These are phyloP conservation scores for Lycorma delicatula DNA, from an alignment of 1,140 invertebrate genomes.

Conservation along the genomic window DNA sequence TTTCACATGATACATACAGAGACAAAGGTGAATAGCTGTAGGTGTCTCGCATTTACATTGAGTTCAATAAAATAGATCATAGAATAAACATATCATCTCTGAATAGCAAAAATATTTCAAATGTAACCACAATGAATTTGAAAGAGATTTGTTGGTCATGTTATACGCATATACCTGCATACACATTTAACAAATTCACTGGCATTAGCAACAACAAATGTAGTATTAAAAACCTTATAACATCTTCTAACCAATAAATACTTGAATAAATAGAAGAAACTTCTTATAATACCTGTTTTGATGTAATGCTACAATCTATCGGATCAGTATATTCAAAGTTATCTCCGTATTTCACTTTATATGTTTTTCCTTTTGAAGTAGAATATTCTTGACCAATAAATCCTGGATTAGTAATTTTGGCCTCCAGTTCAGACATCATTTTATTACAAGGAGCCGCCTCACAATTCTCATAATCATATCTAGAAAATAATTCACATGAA, in stretches of 20 bases:
- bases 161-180: no score
- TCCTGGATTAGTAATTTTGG: constrained; percentile 49
- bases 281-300: constrained; percentile 85
- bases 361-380: constrained; percentile 46
- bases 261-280: no score
- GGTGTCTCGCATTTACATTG: no score
- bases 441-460: constrained; percentile 72
- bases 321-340: constrained; percentile 94
- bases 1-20: no score
- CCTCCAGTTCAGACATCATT: constrained; percentile 75
- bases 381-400: constrained; percentile 39
- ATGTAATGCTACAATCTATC: constrained; percentile 81
- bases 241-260: no score
- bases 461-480: constrained; percentile 97
- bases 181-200: no score
- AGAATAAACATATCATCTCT: background rate
- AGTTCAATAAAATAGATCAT: no score
- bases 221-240: no score
- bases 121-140: background rate
- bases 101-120: background rate
- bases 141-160: no score
- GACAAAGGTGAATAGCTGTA: no score
- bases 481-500: constrained; percentile 33
- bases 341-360: constrained; percentile 67
- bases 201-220: no score